Base-by-base conservation (phyloP, 2,797 vertebrate genomes). In the Sphaeramia orbicularis region DNA sequence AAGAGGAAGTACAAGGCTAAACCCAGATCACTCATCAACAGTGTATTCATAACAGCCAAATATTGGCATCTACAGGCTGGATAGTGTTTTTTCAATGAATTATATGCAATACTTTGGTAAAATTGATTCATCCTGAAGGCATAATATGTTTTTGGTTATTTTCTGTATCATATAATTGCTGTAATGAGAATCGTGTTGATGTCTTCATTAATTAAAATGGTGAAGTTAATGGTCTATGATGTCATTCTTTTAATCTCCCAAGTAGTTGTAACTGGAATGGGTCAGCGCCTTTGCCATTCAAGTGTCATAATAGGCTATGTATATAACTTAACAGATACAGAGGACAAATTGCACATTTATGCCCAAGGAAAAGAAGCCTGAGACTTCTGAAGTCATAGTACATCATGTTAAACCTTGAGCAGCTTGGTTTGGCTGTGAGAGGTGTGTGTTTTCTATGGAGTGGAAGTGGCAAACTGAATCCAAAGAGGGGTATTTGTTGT, bases 401-500 rank as follows among this genome's bases (percentile, higher is more conserved):
- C 18, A 58, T 49, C 38, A 14, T 62, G 6, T 36, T 63, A 61
- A 58, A 56, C 24, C 38, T 70, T 78, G 13, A 64, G 60, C 42
- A 74, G 43, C 51, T 54, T 55, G 16, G 3, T 65, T 49, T 50
- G 19, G 5, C 51, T 61, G 55, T 61, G 55, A 69, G 18, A 75
- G 51, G 67, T 79, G 51, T 69, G 41, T 57, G 32, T 61, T 71
- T 84, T 73, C 52, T 56, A 62, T 59, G 37, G 41, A 67, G 55
- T 54, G 1, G 18, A 84, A 61, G 68, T 53, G 50, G 61, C 65
- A 72, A 85, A 54, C 62, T 63, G 69, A 71, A 44, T 77, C 16
- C 5, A 85, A 84, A 78, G 53, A 77, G 61, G 40, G 52, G 71
- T 72, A 64, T 69, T 88, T 86, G 72, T 78, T 85, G 82, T 70